These are phyloP conservation scores for Orycteropus afer DNA, from an alignment of 2,113 vertebrate genomes.

Conservation along the genomic window DNA sequence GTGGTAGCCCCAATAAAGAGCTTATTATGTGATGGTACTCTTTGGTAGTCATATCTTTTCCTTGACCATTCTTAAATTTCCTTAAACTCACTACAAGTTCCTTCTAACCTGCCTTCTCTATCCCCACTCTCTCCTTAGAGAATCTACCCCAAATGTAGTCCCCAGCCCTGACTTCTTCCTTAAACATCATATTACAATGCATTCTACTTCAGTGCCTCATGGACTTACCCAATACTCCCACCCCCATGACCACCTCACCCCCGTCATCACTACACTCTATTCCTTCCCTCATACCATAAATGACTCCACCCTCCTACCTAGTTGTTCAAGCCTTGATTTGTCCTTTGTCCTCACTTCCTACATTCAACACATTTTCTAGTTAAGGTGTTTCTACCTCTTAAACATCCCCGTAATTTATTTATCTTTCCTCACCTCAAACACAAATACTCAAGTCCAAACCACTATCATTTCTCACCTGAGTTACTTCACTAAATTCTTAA, in stretches of 20 bases:
- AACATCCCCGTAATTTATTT: not conserved
- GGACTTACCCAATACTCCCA: too few species aligned
- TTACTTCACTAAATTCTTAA: not conserved
- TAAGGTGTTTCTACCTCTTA: not conserved
- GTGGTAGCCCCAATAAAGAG: too few species aligned
- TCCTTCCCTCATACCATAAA: not conserved
- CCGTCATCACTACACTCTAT: not conserved
- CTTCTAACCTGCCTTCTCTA: not conserved
- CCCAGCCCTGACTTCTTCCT: not conserved
- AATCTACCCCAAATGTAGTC: not conserved
- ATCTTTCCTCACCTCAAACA: not conserved
- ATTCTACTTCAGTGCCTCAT: not conserved
- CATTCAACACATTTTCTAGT: not conserved
- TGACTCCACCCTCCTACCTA: not conserved
- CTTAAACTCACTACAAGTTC: not conserved
- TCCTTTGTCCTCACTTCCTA: not conserved
- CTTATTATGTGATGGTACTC: too few species aligned
- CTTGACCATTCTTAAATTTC: too few species aligned
- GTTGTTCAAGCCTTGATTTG: not conserved
- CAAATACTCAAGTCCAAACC: not conserved
- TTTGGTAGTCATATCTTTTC: too few species aligned
- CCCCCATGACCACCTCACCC: too few species aligned
- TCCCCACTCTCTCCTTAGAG: not conserved
- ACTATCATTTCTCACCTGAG: not conserved
- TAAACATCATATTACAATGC: not conserved